Evolutionary conservation across 2,888 invertebrate species (phyloP).

Genomic region (Drosophila phalerata): DNA sequence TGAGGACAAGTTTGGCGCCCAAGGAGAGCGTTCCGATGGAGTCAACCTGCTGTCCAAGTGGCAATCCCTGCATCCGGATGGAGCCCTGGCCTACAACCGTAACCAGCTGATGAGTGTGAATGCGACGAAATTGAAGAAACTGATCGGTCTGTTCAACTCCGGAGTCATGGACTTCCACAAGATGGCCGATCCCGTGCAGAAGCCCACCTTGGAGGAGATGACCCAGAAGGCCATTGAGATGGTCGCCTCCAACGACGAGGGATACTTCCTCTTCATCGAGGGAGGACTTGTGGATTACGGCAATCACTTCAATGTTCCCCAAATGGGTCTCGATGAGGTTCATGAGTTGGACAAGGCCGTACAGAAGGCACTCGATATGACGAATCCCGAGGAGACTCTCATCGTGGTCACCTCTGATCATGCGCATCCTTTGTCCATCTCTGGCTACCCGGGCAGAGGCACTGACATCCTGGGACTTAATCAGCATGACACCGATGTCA

Average conservation of each 20-base stretch:
- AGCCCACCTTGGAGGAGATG: constrained; percentile 89
- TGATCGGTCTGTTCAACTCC: constrained; percentile 87
- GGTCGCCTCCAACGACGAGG: constrained; percentile 86
- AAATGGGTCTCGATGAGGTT: constrained; percentile 91
- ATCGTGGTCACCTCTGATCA: constrained; percentile 93
- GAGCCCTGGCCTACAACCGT: constrained; percentile 79
- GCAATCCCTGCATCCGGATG: constrained; percentile 84
- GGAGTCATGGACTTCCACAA: constrained; percentile 88
- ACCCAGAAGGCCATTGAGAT: constrained; percentile 88
- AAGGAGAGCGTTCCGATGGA: constrained; percentile 87
- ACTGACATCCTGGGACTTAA: constrained; percentile 86
- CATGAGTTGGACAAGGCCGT: constrained; percentile 91
- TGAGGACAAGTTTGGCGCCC: constrained; percentile 87
- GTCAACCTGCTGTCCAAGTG: constrained; percentile 89
- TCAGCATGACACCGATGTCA: constrained; percentile 86
- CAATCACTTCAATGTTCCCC: constrained; percentile 88
- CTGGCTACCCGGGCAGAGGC: constrained; percentile 88
- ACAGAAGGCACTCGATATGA: constrained; percentile 87
- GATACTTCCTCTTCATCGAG: constrained; percentile 91
- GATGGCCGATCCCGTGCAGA: constrained; percentile 83
- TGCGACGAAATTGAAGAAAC: constrained; percentile 86
- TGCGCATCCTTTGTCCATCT: constrained; percentile 91
- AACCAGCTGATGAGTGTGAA: constrained; percentile 80
- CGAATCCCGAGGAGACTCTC: constrained; percentile 89
- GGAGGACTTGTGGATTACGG: constrained; percentile 86